Evolutionary conservation across 2,113 vertebrate genomes (phyloP), one percentile per base, ranked within the genome.

Genomic region (Dendrocopos noguchii): DNA sequence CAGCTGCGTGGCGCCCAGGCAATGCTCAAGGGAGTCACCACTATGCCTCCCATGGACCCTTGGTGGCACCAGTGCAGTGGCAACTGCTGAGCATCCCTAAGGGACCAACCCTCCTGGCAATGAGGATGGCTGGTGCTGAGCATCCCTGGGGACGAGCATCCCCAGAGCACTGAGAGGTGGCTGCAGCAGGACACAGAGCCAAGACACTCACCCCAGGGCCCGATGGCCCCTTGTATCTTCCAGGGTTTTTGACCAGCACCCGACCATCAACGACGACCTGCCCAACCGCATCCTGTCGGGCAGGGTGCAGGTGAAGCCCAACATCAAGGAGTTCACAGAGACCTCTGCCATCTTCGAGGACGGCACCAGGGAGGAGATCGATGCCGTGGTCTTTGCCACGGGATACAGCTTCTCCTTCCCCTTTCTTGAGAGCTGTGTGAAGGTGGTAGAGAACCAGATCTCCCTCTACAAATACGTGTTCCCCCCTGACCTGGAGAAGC

Each of bases 321-420:
- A 98, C 11, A 57, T 99, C 86, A 95, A 27, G 63, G 94, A 97
- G 67, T 98, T 99, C 96, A 98, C 94, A 0, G 97, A 98, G 39
- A 98, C 97, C 0, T 97, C 97, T 17, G 98, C 98, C 71, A 89
- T 98, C 34, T 99, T 99, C 63, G 98, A 98, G 57, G 98, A 99
- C 0, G 98, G 97, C n/a, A 98, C 98, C 12, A 94, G 56, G 56
- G 99, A 99, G 94, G 97, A 98, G 20, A 95, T 99, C 0, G 98
- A 99, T 25, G 95, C 70, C 0, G 97, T 99, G 36, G 88, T 99
- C 63, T 99, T 99, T 55, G 99, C 99, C 79, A 99, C 99, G 0
- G 99, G 99, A 80, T 99, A 99, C 85, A 96, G 47, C 27, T 96
- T 95, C 91, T 93, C 53, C 18, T 99, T 99, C 90, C 97, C 98